Evolutionary conservation across 2,113 vertebrate species (phyloP).

Genomic region (Charadrius vociferus): DNA sequence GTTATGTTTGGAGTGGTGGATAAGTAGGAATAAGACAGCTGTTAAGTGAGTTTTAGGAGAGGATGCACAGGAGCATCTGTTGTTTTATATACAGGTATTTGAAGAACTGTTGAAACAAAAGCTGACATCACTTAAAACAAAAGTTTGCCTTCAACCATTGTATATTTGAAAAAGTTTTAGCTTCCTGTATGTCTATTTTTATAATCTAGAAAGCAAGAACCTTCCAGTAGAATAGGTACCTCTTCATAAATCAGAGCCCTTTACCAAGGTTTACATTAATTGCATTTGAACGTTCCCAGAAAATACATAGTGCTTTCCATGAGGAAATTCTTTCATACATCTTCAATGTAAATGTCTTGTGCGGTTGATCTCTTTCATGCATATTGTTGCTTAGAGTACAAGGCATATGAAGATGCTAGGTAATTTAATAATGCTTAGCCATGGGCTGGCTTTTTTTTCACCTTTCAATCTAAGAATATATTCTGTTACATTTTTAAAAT

Average conservation of each 20-base stretch:
- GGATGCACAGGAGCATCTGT: neutral
- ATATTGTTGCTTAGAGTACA: neutral
- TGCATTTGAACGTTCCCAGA: neutral
- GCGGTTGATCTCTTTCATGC: neutral
- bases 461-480: neutral
- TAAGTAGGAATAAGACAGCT: neutral
- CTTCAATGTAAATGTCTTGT: neutral
- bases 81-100: neutral
- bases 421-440: neutral
- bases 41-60: neutral
- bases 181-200: neutral
- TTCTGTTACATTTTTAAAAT: neutral
- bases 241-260: neutral
- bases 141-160: neutral
- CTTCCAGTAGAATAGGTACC: neutral
- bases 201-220: neutral
- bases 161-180: neutral
- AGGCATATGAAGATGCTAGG: neutral
- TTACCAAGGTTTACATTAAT: neutral
- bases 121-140: neutral
- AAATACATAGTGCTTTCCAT: neutral
- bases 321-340: neutral
- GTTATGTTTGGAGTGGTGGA: neutral
- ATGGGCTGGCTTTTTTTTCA: neutral
- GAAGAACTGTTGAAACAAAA: neutral